Evolutionary conservation across 1,140 invertebrate genomes (phyloP).

Genomic region (Choristoneura fumiferana): DNA sequence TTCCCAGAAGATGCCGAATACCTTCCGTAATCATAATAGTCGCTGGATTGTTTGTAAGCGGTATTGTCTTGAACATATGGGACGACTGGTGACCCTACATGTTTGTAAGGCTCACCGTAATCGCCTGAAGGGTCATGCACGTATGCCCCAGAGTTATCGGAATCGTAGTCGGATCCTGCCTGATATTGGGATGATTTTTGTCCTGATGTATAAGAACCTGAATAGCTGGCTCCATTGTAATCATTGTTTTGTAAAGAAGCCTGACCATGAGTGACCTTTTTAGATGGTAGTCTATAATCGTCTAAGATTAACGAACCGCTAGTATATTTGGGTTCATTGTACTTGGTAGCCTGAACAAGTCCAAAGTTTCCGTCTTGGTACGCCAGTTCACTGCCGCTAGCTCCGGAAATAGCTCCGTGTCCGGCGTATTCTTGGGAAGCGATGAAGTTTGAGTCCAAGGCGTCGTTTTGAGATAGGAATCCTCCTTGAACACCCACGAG

Average conservation of each 20-base stretch:
- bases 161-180: constrained; percentile 27
- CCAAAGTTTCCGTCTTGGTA: constrained; percentile 36
- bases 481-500: constrained; percentile 70
- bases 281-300: constrained; percentile 55
- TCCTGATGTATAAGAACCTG: background rate
- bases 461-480: constrained; percentile 52
- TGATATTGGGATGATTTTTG: constrained; percentile 23
- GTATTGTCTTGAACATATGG: constrained; percentile 50
- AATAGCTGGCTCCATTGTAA: constrained; percentile 15
- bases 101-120: constrained; percentile 60
- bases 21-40: constrained; percentile 33
- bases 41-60: constrained; percentile 40
- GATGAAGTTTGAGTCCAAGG: constrained; percentile 56
- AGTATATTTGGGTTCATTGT: constrained; percentile 49
- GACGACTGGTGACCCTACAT: constrained; percentile 45
- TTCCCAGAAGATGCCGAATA: constrained; percentile 34
- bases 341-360: constrained; percentile 48
- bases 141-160: constrained; percentile 56
- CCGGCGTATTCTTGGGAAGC: constrained; percentile 57
- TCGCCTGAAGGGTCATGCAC: constrained; percentile 68
- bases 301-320: constrained; percentile 66
- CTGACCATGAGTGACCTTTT: constrained; percentile 5
- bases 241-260: constrained; percentile 4
- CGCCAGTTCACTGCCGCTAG: constrained; percentile 13
- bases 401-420: constrained; percentile 25